Base-by-base conservation (phyloP, 2,888 invertebrate species). In the Pyrochroa serraticornis region DNA sequence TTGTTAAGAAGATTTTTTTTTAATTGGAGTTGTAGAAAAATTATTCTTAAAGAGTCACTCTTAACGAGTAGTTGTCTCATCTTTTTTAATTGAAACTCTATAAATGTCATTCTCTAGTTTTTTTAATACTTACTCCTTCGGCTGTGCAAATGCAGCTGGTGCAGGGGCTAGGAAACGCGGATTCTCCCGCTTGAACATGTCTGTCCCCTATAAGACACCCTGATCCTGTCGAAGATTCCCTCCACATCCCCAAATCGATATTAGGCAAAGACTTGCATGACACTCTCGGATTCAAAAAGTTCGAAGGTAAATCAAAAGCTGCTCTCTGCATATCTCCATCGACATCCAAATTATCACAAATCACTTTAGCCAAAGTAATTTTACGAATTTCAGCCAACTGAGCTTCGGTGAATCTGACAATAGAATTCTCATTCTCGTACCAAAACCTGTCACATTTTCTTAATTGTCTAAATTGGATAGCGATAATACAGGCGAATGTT, bases 401-500 rank as follows among this genome's bases (percentile, higher is more conserved):
- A 14, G 88, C 86, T 74, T 94, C 93, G 0, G 90, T 90, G 77
- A 95, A 95, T 35, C 89, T 84, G 0, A 91, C 84, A 1, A 85
- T 86, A 0, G 90, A 83, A 74, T 91, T 90, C 67, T 89, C 89
- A 62, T 92, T 95, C 79, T 95, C 95, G 77, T 96, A 97, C 94
- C 96, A 98, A 82, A 91, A 97, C 68, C 97, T 83, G 81, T 98
- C 98, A 73, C 97, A 97, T 74, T 93, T 93, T 66, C 94, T 87
- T 46, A 93, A 81, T 72, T 93, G 92, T 49, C 92, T 83, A 81
- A 97, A 97, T 81, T 97, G 97, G 47, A 93, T 92, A 49, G 94
- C 97, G 68, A 98, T 94, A 70, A 98, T 91, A 75, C 94, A 91
- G 8, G 95, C 95, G 74, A 97, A 91, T 0, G 97, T 97, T 0